Evolutionary conservation across 1,140 invertebrate genomes (phyloP), one percentile per base, ranked within the genome.

Genomic region (Neuroterus valhalla): DNA sequence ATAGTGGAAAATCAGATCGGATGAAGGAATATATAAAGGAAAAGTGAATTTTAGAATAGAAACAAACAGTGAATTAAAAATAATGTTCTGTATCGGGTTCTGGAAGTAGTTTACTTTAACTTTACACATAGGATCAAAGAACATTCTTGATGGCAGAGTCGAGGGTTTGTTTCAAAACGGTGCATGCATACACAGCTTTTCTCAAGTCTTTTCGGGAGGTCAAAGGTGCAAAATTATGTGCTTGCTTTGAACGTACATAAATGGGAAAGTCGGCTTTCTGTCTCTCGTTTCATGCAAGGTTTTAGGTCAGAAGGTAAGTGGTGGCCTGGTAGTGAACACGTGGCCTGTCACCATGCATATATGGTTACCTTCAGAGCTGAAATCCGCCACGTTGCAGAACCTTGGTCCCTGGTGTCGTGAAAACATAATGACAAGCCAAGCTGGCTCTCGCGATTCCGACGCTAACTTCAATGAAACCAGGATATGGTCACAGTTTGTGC

Each of bases 291-390:
- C 66, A 46, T 62, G 69, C 62, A n/a, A 42, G 75, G 52, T 79
- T 74, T 67, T 67, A 70, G 84, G 84, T 87, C 80, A 83, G 84
- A 86, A 85, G 80, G 81, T 83, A 83, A 86, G 74, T 75, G 69
- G 55, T 80, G 74, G 71, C 66, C 74, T 46, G 72, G 68, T 69
- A 43, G 71, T 52, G 48, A 71, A 44, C 70, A 70, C 68, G 70
- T 72, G 70, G 52, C 70, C 66, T 43, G 55, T 43, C 26, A 62
- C 52, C 52, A 55, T 66, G 48, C 55, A 50, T 66, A 70, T 45
- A 66, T 70, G 68, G 52, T 19, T 66, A 23, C 14, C 17, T 23
- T 31, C 31, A 66, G 55, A 45, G 21, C 66, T 71, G 70, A 78
- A 78, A 76, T 78, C 66, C 72, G 73, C 62, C 52, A 72, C 75